Conservation (phyloP, 1,140 invertebrate genomes). For the Ceratitis capitata region DNA sequence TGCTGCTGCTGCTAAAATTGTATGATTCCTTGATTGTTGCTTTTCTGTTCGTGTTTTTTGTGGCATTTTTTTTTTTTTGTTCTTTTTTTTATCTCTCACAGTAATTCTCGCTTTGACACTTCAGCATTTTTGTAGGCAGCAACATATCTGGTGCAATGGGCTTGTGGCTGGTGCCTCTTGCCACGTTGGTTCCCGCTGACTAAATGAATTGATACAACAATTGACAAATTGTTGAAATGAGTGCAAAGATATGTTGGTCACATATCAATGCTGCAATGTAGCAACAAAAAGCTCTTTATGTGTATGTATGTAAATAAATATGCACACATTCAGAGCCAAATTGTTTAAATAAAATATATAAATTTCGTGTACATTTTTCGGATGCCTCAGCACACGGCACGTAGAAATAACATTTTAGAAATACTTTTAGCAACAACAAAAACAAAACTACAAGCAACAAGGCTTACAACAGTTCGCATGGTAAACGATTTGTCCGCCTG, state of each 20-base stretch:
- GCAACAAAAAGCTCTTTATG: background rate
- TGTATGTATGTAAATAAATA: background rate
- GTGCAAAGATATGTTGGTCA: slow-evolving; percentile 26
- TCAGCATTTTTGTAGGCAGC: background rate
- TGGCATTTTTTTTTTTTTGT: background rate
- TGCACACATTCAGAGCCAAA: background rate
- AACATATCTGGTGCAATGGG: background rate
- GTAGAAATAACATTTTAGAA: background rate
- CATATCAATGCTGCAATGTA: background rate
- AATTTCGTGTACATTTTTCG: background rate
- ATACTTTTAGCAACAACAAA: background rate
- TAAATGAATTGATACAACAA: slow-evolving; percentile 19
- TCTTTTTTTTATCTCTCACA: background rate
- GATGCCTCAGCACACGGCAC: background rate
- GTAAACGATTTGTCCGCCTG: background rate
- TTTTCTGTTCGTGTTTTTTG: background rate
- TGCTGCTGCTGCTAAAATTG: background rate
- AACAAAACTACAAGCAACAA: too few species aligned
- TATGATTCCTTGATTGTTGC: background rate
- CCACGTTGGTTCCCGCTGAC: background rate
- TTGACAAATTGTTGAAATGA: slow-evolving; percentile 38
- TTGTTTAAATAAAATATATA: background rate
- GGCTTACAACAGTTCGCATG: background rate
- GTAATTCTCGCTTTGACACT: slow-evolving; percentile 24
- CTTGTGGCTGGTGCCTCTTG: background rate